Conservation (phyloP, 2,113 vertebrate genomes). For the Calyptommatus sinebrachiatus region DNA sequence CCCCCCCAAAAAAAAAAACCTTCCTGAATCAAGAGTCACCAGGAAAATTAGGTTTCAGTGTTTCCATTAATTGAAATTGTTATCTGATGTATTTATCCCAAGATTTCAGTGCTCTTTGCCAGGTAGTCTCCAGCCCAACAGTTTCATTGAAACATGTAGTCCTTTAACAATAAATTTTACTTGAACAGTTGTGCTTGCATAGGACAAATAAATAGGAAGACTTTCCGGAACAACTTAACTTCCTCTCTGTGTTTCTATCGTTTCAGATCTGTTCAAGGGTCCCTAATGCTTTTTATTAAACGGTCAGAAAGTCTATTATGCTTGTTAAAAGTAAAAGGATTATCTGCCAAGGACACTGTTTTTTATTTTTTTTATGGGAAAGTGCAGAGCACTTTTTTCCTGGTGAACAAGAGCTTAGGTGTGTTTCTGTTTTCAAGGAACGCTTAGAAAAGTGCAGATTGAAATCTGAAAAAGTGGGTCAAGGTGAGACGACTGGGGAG, state of each 20-base stretch:
- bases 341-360: constrained; percentile 16
- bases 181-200: neutral
- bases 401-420: constrained; percentile 24
- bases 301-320: neutral
- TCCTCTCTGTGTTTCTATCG: neutral
- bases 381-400: constrained; percentile 9
- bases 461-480: constrained; percentile 34
- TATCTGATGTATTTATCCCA: neutral
- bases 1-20: no score
- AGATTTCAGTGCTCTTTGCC: neutral
- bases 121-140: fast-evolving
- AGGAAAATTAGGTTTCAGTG: neutral
- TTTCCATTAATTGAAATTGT: neutral
- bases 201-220: constrained; percentile 12
- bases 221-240: neutral
- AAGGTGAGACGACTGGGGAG: constrained; percentile 32
- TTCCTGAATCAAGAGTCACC: neutral
- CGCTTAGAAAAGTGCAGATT: constrained; percentile 41
- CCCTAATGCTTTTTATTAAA: neutral
- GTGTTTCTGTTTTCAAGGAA: constrained; percentile 29
- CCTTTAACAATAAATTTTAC: constrained; percentile 5
- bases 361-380: constrained; percentile 13
- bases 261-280: neutral
- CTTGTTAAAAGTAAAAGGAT: constrained; percentile 35
- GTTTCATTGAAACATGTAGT: neutral